These are phyloP conservation scores for Sinhomidia bicolor DNA, from an alignment of 2,888 invertebrate genomes.

Conservation along the genomic window DNA sequence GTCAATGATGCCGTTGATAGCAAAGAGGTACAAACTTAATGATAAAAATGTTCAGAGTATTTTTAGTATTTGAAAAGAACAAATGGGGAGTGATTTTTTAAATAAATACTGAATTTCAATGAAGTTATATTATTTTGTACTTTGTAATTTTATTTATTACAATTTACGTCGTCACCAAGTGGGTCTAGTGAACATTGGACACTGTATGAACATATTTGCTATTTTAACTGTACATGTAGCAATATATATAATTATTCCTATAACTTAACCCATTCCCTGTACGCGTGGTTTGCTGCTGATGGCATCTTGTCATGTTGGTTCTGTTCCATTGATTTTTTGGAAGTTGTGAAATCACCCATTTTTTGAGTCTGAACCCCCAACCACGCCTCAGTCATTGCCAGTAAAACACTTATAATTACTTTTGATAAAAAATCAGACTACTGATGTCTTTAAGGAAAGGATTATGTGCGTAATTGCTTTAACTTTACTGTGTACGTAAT, in stretches of 20 bases:
- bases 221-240: not conserved
- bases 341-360: slow-evolving; percentile 33
- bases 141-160: not conserved
- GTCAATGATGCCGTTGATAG: no score
- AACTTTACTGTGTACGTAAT: no score
- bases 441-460: no score
- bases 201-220: no score
- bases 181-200: slow-evolving; percentile 34
- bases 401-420: not conserved
- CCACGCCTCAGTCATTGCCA: slow-evolving; percentile 13
- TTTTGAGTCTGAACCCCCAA: not conserved
- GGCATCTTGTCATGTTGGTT: not conserved
- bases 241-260: not conserved
- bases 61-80: no score
- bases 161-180: not conserved
- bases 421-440: no score
- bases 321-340: slow-evolving; percentile 39
- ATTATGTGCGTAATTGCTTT: no score
- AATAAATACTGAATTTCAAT: not conserved
- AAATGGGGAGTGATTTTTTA: no score
- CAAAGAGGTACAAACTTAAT: not conserved
- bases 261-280: slow-evolving; percentile 7
- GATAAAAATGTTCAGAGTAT: no score
- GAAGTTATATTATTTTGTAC: not conserved
- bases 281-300: slow-evolving; percentile 37